Conservation (phyloP, 2,113 vertebrate genomes). For the Polyodon spathula region DNA sequence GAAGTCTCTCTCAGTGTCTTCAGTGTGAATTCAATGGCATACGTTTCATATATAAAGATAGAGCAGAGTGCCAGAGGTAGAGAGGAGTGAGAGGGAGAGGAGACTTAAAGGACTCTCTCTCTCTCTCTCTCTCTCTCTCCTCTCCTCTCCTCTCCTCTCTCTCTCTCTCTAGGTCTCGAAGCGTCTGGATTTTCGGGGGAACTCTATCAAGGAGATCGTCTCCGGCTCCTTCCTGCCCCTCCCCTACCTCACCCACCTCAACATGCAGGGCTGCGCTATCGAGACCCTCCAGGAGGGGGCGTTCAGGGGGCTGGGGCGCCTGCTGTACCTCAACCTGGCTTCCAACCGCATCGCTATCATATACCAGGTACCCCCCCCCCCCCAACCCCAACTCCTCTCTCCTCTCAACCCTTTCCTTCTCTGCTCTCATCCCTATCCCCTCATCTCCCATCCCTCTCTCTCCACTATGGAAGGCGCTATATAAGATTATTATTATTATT, state of each 20-base stretch:
- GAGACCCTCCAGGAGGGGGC: constrained; percentile 76
- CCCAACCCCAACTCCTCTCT: neutral
- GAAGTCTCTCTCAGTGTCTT: too few species aligned
- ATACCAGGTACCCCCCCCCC: constrained; percentile 55
- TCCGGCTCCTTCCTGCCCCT: constrained; percentile 60
- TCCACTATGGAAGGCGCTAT: too few species aligned
- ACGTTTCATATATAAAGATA: too few species aligned
- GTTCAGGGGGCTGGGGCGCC: constrained; percentile 75
- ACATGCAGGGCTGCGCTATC: constrained; percentile 70
- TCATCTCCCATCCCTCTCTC: too few species aligned
- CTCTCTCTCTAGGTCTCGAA: constrained; percentile 63
- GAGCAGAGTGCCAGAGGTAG: too few species aligned
- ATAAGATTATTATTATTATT: too few species aligned
- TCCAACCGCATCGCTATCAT: constrained; percentile 70
- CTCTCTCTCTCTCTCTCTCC: neutral
- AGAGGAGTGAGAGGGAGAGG: too few species aligned
- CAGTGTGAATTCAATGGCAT: too few species aligned
- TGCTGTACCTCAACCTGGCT: constrained; percentile 78
- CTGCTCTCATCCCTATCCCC: too few species aligned
- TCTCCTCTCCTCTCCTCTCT: neutral
- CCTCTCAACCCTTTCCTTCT: neutral
- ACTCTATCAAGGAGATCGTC: constrained; percentile 57
- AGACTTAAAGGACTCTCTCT: neutral
- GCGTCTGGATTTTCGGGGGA: constrained; percentile 71
- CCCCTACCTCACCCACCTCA: constrained; percentile 75